These are phyloP conservation scores for Plebejus melissa DNA, from an alignment of 2,888 invertebrate species.

Conservation along the genomic window DNA sequence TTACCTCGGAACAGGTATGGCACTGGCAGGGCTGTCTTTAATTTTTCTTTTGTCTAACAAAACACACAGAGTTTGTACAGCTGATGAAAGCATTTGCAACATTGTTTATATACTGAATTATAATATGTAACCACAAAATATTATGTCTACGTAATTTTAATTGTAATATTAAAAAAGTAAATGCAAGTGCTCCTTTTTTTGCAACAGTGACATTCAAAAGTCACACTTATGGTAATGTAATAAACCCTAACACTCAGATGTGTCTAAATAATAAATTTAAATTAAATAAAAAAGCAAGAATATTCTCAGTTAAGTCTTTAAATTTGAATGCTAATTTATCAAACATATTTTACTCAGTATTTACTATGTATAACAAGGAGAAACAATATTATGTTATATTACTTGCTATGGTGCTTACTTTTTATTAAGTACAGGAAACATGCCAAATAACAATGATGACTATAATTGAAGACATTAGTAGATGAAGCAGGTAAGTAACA, in stretches of 20 bases:
- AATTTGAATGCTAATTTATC: too few relatives aligned
- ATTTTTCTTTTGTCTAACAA: conserved; percentile 42
- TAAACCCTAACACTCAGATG: not conserved
- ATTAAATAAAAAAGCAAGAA: conserved; percentile 4
- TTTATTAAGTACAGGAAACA: too few relatives aligned
- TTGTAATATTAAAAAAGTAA: conserved; percentile 56
- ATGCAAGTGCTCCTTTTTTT: conserved; percentile 33
- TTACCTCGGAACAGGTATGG: conserved; percentile 54
- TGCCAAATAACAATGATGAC: too few relatives aligned
- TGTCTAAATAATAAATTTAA: not conserved
- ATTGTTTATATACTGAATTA: conserved; percentile 73
- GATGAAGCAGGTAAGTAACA: too few relatives aligned
- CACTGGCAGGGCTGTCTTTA: conserved; percentile 49
- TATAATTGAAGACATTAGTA: too few relatives aligned
- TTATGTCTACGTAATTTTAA: conserved; percentile 76
- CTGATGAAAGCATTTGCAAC: conserved; percentile 62
- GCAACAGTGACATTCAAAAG: not conserved
- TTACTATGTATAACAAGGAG: too few relatives aligned
- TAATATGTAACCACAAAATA: conserved; percentile 77
- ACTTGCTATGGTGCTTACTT: too few relatives aligned
- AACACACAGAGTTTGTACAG: conserved; percentile 43
- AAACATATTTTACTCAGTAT: too few relatives aligned
- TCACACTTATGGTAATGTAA: not conserved
- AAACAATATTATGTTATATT: too few relatives aligned
- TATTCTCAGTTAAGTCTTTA: too few relatives aligned